phyloP scores from a whole-genome alignment of 2,888 invertebrate genomes.

The Diogma glabrata region DNA sequence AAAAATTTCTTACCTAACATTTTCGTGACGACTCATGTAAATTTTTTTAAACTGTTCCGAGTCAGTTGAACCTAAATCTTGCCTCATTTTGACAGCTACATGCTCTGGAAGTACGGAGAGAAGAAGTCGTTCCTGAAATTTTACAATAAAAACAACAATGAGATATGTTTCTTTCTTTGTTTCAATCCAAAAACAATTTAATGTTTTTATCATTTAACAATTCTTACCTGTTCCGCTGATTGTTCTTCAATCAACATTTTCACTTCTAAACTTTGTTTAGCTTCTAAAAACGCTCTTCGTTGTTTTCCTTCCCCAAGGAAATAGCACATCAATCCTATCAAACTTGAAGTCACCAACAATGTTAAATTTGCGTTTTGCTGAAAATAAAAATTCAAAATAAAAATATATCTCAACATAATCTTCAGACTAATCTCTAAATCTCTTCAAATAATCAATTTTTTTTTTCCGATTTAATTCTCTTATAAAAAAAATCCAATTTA shows the following conservation, averaged over 20 bases:
- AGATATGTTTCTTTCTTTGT: no score
- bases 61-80: constrained; percentile 82
- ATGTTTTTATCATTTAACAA: no score
- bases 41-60: constrained; percentile 91
- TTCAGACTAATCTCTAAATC: no score
- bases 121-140: constrained; percentile 68
- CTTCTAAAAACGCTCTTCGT: constrained; percentile 77
- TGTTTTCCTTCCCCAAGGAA: constrained; percentile 76
- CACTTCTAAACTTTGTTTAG: constrained; percentile 80
- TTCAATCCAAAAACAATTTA: no score
- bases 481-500: no score
- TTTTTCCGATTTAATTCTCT: no score
- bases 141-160: no score
- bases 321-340: constrained; percentile 63
- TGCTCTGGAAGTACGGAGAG: constrained; percentile 91
- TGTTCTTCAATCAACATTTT: constrained; percentile 89
- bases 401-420: no score
- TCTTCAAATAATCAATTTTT: no score
- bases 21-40: constrained; percentile 94
- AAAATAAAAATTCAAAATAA: constrained; percentile 27
- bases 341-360: constrained; percentile 56
- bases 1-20: constrained; percentile 72
- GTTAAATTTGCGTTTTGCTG: constrained; percentile 63
- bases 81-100: constrained; percentile 92
- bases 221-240: constrained; percentile 79